Evolutionary conservation across 2,113 vertebrate species (phyloP), one percentile per base, ranked within the genome.

Genomic region (Ifrita kowaldi): DNA sequence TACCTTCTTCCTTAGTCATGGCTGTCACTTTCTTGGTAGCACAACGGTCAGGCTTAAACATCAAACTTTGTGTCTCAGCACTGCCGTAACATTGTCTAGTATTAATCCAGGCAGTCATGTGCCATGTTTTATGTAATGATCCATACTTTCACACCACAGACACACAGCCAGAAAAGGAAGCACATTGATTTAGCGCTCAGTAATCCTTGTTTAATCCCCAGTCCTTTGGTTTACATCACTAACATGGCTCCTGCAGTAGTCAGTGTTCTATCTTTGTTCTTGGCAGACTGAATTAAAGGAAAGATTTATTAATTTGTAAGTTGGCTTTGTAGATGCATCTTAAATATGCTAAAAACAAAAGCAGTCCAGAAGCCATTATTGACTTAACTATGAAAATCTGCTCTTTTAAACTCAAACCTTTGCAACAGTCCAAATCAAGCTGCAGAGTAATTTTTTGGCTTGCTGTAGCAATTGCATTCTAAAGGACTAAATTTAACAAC

Each of bases 141-240:
- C 92, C 83, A 71, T 78, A 93, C 85, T 88, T 96, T 81, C 90
- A 93, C 93, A 94, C 79, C 85, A 92, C 68, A 96, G 68, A 88
- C 84, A 71, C 76, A 71, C 41, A 90, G 88, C 88, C 95, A 95
- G 95, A 93, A 93, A 94, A 94, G 85, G 93, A 96, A 96, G 92
- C 90, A 90, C 95, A 87, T 78, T 96, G 95, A 95, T 96, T 93
- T 96, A 96, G 88, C 8, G 2, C 85, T 94, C 14, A 1, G 83
- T 96, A 96, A 95, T 97, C 96, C 95, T 33, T 50, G 85, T 77
- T 86, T 97, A 97, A 97, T 97, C 95, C 94, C 76, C 84, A 86
- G 73, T n/a, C 91, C 95, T 94, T 96, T 94, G 79, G 56, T 96
- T 96, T 93, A 94, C 88, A 94, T 94, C 95, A 87, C 80, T 89